Conservation (phyloP, 2,113 vertebrate species). For the Ardeotis arabs region DNA sequence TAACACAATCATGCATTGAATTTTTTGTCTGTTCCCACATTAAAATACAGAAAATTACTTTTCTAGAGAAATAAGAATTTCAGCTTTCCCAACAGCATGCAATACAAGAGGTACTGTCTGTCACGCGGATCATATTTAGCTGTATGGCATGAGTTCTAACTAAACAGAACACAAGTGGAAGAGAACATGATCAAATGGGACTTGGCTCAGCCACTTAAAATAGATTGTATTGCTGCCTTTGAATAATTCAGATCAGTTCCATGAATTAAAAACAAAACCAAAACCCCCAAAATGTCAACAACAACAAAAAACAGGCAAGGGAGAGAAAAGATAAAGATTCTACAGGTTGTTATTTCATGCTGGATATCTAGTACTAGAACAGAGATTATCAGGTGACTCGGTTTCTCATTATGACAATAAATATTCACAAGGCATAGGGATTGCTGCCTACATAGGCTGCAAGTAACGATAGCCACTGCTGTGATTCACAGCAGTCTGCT, state of each 20-base stretch:
- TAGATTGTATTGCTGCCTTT: background rate
- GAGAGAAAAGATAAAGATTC: background rate
- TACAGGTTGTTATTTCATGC: conserved; percentile 6
- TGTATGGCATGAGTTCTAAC: background rate
- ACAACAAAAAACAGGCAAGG: background rate
- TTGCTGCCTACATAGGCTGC: background rate
- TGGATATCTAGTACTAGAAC: background rate
- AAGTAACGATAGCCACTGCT: conserved; percentile 5
- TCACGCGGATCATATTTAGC: background rate
- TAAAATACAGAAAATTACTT: background rate
- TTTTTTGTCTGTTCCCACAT: background rate
- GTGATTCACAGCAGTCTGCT: conserved; percentile 11
- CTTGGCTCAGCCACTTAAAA: background rate
- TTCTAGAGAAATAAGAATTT: background rate
- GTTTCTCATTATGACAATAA: conserved; percentile 18
- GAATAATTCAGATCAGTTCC: conserved; percentile 20
- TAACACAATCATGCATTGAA: background rate
- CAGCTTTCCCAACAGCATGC: background rate
- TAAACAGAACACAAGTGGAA: background rate
- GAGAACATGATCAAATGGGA: background rate
- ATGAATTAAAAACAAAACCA: background rate
- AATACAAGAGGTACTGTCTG: background rate
- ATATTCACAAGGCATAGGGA: conserved; percentile 5
- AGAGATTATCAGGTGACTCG: background rate
- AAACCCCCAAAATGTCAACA: background rate